A percentile compares a stretch with the other conserved stretches of the same genome.
These are phyloP conservation scores for Tauraco hartlaubi DNA, from an alignment of 2,797 vertebrate species.

Conservation along the genomic window DNA sequence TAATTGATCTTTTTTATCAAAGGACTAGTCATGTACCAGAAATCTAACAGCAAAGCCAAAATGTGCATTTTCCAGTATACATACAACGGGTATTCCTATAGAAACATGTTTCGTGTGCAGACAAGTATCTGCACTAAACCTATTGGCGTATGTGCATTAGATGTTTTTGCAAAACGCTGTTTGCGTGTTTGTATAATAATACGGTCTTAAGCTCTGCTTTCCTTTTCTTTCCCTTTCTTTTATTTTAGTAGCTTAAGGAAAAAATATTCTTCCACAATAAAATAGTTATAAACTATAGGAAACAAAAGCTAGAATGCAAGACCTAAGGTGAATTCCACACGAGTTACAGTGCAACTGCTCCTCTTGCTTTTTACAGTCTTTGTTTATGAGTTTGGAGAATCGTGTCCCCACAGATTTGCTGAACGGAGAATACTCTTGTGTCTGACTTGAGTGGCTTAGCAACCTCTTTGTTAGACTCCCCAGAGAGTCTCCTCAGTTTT, in stretches of 20 bases:
- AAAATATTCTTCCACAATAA: not conserved
- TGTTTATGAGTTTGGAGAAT: slow-evolving; percentile 44
- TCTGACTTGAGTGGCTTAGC: slow-evolving; percentile 63
- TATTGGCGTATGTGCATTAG: not conserved
- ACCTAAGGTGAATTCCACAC: not conserved
- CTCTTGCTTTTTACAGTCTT: not conserved
- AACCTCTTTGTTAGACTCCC: slow-evolving; percentile 53
- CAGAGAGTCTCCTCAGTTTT: slow-evolving; percentile 4
- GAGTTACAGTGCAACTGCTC: not conserved
- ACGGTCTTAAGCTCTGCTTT: not conserved
- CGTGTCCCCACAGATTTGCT: slow-evolving; percentile 3
- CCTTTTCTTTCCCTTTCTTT: not conserved
- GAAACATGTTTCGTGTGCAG: not conserved
- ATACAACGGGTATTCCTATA: not conserved
- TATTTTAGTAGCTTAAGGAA: not conserved
- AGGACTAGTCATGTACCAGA: not conserved
- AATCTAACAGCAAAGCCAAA: not conserved
- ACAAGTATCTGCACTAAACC: slow-evolving; percentile 24
- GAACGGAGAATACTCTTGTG: slow-evolving; percentile 7
- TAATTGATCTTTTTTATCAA: not conserved
- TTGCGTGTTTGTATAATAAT: not conserved
- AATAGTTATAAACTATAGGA: slow-evolving; percentile 5
- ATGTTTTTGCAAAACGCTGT: not conserved
- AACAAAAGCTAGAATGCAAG: not conserved
- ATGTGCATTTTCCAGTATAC: not conserved